Percentiles rank a stretch among this genome's conserved stretches.
These are phyloP conservation scores for Sarcoramphus papa DNA, from an alignment of 2,797 vertebrate genomes.

Conservation along the genomic window DNA sequence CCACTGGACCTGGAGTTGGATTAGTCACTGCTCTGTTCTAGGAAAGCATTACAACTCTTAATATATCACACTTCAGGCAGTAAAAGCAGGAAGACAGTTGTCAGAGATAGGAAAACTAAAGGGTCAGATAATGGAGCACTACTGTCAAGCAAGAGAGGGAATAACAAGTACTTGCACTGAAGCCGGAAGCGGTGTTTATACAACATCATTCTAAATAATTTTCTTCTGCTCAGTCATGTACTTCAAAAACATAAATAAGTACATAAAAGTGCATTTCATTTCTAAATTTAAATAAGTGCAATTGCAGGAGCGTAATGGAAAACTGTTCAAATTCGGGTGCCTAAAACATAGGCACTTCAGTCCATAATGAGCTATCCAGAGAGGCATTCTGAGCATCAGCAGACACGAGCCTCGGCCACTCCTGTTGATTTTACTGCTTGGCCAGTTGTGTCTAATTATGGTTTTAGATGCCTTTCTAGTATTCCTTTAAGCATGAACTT, in stretches of 20 bases:
- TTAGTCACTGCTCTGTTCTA: conserved; percentile 47
- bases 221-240: neutral
- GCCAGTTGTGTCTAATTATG: neutral
- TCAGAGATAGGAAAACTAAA: neutral
- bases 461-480: neutral
- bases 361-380: neutral
- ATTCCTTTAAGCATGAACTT: neutral
- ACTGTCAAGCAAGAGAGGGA: neutral
- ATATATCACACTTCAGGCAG: conserved; percentile 23
- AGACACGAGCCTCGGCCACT: neutral
- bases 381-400: neutral
- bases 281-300: neutral
- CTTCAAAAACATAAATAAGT: neutral
- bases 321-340: neutral
- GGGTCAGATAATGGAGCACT: neutral
- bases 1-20: neutral
- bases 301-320: neutral
- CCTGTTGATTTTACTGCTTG: neutral
- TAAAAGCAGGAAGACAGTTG: neutral
- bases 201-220: neutral
- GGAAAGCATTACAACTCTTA: conserved; percentile 22
- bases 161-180: neutral
- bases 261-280: neutral
- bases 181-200: neutral
- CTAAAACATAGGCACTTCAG: neutral